These are phyloP conservation scores for Pachliopta kotzebuea DNA, from an alignment of 2,888 invertebrate genomes.

Conservation along the genomic window DNA sequence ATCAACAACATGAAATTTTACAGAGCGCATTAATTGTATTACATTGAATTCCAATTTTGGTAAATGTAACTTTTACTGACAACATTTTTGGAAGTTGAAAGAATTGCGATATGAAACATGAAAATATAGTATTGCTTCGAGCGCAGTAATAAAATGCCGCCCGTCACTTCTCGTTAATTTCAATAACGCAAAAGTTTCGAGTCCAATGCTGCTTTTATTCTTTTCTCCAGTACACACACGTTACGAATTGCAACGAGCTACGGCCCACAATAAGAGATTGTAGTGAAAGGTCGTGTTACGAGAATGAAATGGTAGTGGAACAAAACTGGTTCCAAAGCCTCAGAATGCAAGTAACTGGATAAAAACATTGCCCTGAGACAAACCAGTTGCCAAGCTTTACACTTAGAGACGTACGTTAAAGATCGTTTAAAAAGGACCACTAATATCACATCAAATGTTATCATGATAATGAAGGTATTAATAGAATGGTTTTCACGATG, in stretches of 20 bases:
- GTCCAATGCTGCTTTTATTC: conserved; percentile 49
- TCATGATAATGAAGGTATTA: background rate
- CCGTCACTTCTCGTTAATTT: conserved; percentile 11
- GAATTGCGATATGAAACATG: conserved; percentile 17
- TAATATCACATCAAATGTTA: background rate
- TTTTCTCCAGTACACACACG: conserved; percentile 32
- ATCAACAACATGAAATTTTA: conserved; percentile 1
- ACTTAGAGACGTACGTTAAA: conserved; percentile 42
- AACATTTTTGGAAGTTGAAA: conserved; percentile 13
- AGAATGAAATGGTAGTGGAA: conserved; percentile 63
- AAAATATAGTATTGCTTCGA: conserved; percentile 14
- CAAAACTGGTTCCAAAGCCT: conserved; percentile 74
- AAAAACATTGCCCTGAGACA: conserved; percentile 72
- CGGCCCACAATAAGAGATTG: conserved; percentile 54
- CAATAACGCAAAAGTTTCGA: conserved; percentile 8
- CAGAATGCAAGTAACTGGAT: conserved; percentile 78
- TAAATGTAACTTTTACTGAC: conserved; percentile 24
- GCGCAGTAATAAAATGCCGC: conserved; percentile 23
- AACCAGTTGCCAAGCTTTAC: conserved; percentile 63
- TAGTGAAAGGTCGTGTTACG: conserved; percentile 70
- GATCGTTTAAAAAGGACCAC: conserved; percentile 42
- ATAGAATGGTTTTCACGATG: background rate
- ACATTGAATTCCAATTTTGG: conserved; percentile 18
- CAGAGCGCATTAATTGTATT: conserved; percentile 10
- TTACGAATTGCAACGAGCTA: conserved; percentile 44